phyloP scores from a whole-genome alignment of 2,888 invertebrate species.

The Mesochorus sp. region DNA sequence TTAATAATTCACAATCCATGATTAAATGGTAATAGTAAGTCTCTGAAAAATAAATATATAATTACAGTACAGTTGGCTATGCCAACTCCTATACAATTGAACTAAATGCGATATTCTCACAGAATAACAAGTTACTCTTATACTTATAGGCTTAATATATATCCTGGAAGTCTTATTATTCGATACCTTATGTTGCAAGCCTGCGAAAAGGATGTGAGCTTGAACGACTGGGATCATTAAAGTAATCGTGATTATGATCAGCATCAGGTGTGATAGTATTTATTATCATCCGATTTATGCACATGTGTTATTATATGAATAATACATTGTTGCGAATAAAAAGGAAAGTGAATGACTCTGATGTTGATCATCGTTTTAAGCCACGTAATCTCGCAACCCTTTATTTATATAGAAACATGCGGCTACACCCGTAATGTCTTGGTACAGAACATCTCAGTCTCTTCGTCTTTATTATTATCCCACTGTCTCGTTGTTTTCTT shows the following conservation, averaged over 20 bases:
- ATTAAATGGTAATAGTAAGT: too few relatives aligned
- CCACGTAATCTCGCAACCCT: conserved; percentile 48
- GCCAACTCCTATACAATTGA: too few relatives aligned
- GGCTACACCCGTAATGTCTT: conserved; percentile 43
- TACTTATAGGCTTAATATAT: too few relatives aligned
- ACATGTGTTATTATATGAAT: too few relatives aligned
- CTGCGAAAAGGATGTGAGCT: too few relatives aligned
- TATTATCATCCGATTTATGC: conserved; percentile 9
- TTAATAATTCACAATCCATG: too few relatives aligned
- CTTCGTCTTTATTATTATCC: conserved; percentile 16
- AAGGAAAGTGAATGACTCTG: conserved; percentile 41
- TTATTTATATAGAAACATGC: conserved; percentile 51
- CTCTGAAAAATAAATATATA: too few relatives aligned
- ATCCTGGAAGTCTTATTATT: conserved; percentile 50
- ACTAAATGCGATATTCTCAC: too few relatives aligned
- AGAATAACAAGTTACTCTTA: too few relatives aligned
- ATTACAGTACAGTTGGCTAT: too few relatives aligned
- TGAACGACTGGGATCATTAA: conserved; percentile 52
- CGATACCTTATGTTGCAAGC: too few relatives aligned
- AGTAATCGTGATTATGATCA: conserved; percentile 52
- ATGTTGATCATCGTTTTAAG: conserved; percentile 50
- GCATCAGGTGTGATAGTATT: conserved; percentile 32
- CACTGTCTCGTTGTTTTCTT: conserved; percentile 35
- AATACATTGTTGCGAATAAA: conserved; percentile 14
- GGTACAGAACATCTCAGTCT: conserved; percentile 7